These are phyloP conservation scores for Baryphthengus martii DNA, from an alignment of 2,113 vertebrate genomes.

Conservation along the genomic window DNA sequence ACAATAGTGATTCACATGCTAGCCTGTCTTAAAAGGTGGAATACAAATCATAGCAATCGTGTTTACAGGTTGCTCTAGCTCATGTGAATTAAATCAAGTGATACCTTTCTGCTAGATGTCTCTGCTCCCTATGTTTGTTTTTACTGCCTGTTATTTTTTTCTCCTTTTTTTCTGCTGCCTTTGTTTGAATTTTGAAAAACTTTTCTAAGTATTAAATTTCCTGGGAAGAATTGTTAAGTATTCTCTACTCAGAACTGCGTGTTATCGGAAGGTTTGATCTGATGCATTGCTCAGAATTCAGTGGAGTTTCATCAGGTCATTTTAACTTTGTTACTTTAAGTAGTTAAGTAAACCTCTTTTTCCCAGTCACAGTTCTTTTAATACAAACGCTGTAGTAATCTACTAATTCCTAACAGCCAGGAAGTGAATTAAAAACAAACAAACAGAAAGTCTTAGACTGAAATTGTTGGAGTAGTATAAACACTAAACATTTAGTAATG, in stretches of 20 bases:
- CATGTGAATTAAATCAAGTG: not conserved
- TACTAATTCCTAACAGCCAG: not conserved
- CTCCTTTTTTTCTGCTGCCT: not conserved
- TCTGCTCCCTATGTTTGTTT: not conserved
- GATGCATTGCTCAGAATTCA: not conserved
- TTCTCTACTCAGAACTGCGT: not conserved
- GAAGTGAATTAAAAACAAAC: not conserved
- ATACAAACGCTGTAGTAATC: not conserved
- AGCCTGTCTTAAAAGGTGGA: not conserved
- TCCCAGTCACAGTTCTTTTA: not conserved
- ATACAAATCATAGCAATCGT: accelerated
- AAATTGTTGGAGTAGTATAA: not conserved
- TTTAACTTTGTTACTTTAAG: not conserved
- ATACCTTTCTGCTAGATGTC: not conserved
- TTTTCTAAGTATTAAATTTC: not conserved
- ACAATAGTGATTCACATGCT: not conserved
- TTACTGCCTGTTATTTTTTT: not conserved
- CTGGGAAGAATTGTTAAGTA: not conserved
- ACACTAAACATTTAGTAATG: not conserved
- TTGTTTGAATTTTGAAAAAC: not conserved
- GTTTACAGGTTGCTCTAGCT: not conserved
- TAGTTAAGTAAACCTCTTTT: not conserved
- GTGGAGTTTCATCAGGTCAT: not conserved
- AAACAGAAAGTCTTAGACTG: not conserved
- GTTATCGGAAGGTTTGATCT: not conserved